These are phyloP conservation scores for Euthynnus affinis DNA, from an alignment of 2,797 vertebrate genomes.

Conservation along the genomic window DNA sequence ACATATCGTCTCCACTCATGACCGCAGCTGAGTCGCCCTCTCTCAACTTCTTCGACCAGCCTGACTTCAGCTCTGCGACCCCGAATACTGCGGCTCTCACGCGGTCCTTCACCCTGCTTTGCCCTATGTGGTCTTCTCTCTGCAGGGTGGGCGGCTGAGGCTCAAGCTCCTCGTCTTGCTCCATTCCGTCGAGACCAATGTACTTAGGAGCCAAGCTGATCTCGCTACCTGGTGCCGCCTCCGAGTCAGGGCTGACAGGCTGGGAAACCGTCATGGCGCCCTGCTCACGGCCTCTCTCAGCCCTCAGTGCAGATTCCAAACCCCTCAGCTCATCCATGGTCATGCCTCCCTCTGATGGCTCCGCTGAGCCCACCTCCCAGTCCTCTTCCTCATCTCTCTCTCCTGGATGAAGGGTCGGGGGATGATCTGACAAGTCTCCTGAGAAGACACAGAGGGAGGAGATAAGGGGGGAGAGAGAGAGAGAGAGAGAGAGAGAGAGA, in stretches of 20 bases:
- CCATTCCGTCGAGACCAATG: constrained; percentile 88
- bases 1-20: constrained; percentile 69
- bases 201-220: constrained; percentile 78
- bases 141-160: constrained; percentile 71
- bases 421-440: constrained; percentile 72
- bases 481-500: no score
- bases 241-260: constrained; percentile 43
- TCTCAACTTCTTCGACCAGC: constrained; percentile 83
- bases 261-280: constrained; percentile 57
- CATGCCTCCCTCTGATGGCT: constrained; percentile 78
- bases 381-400: constrained; percentile 65
- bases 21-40: constrained; percentile 72
- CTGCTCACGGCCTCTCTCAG: constrained; percentile 81
- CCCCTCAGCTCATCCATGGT: constrained; percentile 83
- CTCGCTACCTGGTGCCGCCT: constrained; percentile 53
- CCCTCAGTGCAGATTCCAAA: constrained; percentile 83
- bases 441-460: constrained; percentile 2
- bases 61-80: constrained; percentile 75
- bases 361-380: constrained; percentile 77
- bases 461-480: no score
- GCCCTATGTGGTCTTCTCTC: constrained; percentile 70
- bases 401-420: constrained; percentile 61
- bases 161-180: constrained; percentile 81
- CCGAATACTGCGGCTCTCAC: constrained; percentile 73
- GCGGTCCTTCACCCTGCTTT: constrained; percentile 57